Evolutionary conservation across 1,140 invertebrate genomes (phyloP), one percentile per base, ranked within the genome.

Genomic region (Leptestheria dahalacensis): DNA sequence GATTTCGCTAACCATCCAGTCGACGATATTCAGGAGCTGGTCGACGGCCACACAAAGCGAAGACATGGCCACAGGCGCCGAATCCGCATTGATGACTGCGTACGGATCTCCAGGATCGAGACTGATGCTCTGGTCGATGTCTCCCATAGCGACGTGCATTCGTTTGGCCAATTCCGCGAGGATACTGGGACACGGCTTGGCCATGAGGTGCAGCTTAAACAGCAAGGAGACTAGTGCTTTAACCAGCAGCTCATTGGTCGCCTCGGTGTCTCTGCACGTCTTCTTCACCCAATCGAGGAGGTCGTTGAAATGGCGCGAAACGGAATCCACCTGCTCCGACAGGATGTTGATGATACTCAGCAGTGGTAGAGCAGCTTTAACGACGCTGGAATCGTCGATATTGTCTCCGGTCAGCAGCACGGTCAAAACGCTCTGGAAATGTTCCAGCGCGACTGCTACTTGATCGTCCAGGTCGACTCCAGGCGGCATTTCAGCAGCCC

Each of bases 261-360:
- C 28, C 10, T 55, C 53, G 21, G 33, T 33, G 12, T 55, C 28
- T 55, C 20, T 55, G 29, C 53, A 55, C 2, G 33, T 26, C 6
- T 29, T 25, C 1, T 55, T 26, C 53, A n/a, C 33, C 53, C 53
- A 55, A 41, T 55, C 10, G n/a, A n/a, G 21, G 20, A 55, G 20
- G 12, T 55, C 21, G 11, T 10, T 6, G 33, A 29, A 55, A n/a
- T 55, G 15, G 33, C 2, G 15, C 3, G 26, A 26, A 33, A 20
- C 26, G 11, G 53, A 20, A 18, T 55, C 21, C 20, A 55, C 11
- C 53, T 55, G 53, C 26, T 55, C 53, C 20, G 53, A 55, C 20
- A 55, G 53, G 1, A 55, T 20, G 9, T n/a, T 55, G 10, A 55
- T 29, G 1, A 20, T 55, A 15, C 53, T 33, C 12, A 55, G 12